phyloP scores from a whole-genome alignment of 2,113 vertebrate genomes.

The Apistogramma diplotaenia region DNA sequence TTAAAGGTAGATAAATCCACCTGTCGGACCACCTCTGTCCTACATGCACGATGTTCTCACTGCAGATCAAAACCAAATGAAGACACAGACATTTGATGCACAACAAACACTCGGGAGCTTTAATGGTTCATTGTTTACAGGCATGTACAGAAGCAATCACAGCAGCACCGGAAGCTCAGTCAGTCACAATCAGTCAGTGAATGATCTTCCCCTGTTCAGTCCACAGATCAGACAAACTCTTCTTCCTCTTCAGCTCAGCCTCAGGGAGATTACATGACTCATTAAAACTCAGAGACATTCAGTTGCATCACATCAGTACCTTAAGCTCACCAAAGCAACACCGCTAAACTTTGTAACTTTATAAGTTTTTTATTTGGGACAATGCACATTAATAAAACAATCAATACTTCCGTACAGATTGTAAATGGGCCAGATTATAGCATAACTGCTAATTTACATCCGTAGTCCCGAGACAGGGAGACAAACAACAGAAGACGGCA shows the following conservation, averaged over 20 bases:
- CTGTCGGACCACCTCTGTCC: fast-evolving
- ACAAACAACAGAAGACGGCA: too few relatives aligned
- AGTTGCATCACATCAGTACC: background rate
- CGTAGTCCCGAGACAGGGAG: too few relatives aligned
- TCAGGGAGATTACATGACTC: background rate
- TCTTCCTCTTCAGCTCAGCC: too few relatives aligned
- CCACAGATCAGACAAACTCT: background rate
- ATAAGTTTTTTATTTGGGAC: too few relatives aligned
- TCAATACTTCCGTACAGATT: too few relatives aligned
- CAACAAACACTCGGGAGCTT: background rate
- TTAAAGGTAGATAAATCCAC: background rate
- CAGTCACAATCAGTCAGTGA: background rate
- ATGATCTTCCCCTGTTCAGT: background rate
- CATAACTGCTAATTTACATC: too few relatives aligned
- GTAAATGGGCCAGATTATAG: too few relatives aligned
- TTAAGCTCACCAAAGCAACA: background rate
- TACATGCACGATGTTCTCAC: too few relatives aligned
- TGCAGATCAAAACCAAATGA: background rate
- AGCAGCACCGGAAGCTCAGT: background rate
- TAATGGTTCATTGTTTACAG: background rate
- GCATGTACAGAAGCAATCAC: background rate
- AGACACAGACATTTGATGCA: background rate
- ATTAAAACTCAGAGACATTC: background rate
- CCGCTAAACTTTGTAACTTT: too few relatives aligned
- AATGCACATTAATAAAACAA: too few relatives aligned